Base-by-base conservation (phyloP, 2,113 vertebrate species). In the Ursus arctos region DNA sequence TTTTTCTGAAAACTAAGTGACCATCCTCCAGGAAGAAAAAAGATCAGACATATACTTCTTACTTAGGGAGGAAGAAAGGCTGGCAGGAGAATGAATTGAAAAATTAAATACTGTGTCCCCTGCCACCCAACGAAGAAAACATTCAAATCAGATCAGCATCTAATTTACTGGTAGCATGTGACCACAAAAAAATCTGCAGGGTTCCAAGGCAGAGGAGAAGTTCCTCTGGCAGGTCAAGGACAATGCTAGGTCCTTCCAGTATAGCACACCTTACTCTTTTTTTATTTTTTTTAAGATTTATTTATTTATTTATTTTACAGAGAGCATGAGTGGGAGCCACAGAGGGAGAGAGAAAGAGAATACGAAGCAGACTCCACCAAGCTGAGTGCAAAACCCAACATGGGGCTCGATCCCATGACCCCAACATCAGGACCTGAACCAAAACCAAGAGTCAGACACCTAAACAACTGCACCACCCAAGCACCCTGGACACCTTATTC, bases 11-110 rank as follows among this genome's bases (percentile, higher is more conserved):
- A 91, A 90, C 47, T 67, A 92, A 92, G 24, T 57, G 24, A 72
- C 15, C 88, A 97, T 92, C 90, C 84, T 86, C 43, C 59, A 76
- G 65, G 26, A 88, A 90, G 24, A 86, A 97, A 94, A 72, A 85
- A 36, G 33, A 24, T 51, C 83, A 95, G 24, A 22, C 15, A 59
- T 83, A 43, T 69, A 94, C 49, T 76, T 72, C 51, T 83, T 93
- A 77, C 43, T 91, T 83, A 72, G 24, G 26, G 43, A 61, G 10
- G 28, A 10, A 86, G 55, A 67, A 86, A 59, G 22, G n/a, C 1
- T 83, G n/a, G 31, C 51, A 7, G 77, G 6, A 89, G 24, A 94
- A 84, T 55, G 28, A 94, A 85, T 5, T 89, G 10, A 90, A 86
- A 96, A 96, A 69, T 19, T 36, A 94, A 94, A 81, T 31, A 89